A percentile compares a stretch with the other conserved stretches of the same genome.
phyloP scores from a whole-genome alignment of 2,113 vertebrate species.

The Heterochromis multidens region DNA sequence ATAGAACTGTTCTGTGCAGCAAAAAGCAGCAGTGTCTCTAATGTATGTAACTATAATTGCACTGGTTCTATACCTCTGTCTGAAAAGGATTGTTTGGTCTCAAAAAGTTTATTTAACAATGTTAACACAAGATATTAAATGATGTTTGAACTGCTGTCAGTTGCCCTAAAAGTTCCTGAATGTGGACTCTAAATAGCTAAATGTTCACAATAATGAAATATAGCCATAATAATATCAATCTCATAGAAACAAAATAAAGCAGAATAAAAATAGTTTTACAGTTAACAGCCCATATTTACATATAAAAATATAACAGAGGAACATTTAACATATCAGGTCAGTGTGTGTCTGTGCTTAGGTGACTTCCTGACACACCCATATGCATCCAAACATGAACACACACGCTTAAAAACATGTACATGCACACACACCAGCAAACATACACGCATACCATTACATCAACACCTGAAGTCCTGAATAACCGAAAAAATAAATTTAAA shows the following conservation, averaged over 20 bases:
- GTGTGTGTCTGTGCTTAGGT: constrained; percentile 43
- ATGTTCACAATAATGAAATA: constrained; percentile 52
- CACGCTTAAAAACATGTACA: background rate
- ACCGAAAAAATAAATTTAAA: background rate
- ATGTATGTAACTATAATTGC: background rate
- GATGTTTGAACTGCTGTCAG: background rate
- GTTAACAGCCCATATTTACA: constrained; percentile 72
- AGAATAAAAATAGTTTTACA: constrained; percentile 68
- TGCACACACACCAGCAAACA: background rate
- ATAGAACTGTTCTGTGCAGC: background rate
- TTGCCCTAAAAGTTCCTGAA: constrained; percentile 37
- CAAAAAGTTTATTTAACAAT: too few species aligned
- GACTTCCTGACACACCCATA: background rate
- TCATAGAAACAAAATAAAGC: constrained; percentile 55
- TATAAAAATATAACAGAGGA: constrained; percentile 83
- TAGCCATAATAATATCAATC: constrained; percentile 29
- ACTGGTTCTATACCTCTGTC: background rate
- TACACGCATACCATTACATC: background rate
- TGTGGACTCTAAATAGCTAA: constrained; percentile 30
- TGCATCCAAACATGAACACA: background rate
- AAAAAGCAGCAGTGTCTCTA: background rate
- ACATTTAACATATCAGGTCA: constrained; percentile 66
- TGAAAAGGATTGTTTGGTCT: background rate
- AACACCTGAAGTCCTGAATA: background rate
- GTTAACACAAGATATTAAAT: background rate